Conservation (phyloP, 2,888 invertebrate species). For the Nasonia oneida region DNA sequence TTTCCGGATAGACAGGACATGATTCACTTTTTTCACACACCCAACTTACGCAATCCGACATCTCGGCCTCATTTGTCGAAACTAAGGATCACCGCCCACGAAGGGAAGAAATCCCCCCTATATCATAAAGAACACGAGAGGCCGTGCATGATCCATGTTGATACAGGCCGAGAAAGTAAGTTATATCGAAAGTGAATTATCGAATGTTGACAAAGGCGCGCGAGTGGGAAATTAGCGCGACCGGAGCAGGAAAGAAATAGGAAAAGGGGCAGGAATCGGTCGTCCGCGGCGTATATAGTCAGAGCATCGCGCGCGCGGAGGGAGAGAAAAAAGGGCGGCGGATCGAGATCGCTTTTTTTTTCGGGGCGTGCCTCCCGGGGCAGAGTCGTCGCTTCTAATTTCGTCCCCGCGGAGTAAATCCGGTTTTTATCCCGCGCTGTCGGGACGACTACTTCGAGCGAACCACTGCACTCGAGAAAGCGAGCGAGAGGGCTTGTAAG, state of each 20-base stretch:
- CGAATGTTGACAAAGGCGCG: constrained; percentile 43
- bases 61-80: neutral
- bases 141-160: neutral
- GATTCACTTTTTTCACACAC: neutral
- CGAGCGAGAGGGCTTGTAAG: neutral
- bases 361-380: neutral
- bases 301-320: neutral
- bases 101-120: neutral
- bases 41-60: neutral
- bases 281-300: neutral
- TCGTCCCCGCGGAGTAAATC: constrained; percentile 26
- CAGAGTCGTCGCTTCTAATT: constrained; percentile 19
- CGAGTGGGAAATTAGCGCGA: constrained; percentile 34
- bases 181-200: constrained; percentile 50
- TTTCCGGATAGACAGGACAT: neutral
- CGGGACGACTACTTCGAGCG: neutral
- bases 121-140: neutral
- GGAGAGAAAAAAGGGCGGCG: constrained; percentile 5
- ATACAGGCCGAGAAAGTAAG: constrained; percentile 5
- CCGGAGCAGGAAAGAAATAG: neutral
- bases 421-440: constrained; percentile 25
- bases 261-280: neutral
- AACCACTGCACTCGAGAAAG: too few species aligned
- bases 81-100: neutral
- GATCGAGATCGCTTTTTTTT: neutral